These are phyloP conservation scores for Drosophila nigromelanica DNA, from an alignment of 1,140 invertebrate species.

Conservation along the genomic window DNA sequence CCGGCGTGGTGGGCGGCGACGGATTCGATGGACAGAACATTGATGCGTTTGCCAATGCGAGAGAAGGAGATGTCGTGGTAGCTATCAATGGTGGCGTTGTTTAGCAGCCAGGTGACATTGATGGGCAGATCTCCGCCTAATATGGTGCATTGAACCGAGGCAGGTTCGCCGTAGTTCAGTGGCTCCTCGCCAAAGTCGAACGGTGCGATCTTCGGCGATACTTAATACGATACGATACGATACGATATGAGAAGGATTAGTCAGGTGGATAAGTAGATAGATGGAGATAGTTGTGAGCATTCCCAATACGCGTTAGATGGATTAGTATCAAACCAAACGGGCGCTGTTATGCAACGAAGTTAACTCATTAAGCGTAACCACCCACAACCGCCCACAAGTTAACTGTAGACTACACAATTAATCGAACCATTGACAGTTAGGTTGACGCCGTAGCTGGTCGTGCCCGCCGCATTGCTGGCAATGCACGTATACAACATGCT, in stretches of 20 bases:
- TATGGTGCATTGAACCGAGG: slow-evolving; percentile 90
- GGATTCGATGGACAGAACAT: slow-evolving; percentile 84
- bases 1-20: slow-evolving; percentile 85
- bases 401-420: slow-evolving; percentile 83
- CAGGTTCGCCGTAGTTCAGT: slow-evolving; percentile 89
- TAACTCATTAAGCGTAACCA: slow-evolving; percentile 25
- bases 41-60: slow-evolving; percentile 85
- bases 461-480: slow-evolving; percentile 90
- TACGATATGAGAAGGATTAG: neutral
- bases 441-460: slow-evolving; percentile 87
- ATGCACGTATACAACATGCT: slow-evolving; percentile 90
- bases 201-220: slow-evolving; percentile 88
- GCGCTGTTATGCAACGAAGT: slow-evolving; percentile 16
- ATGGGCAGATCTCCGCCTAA: slow-evolving; percentile 88
- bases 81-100: slow-evolving; percentile 84
- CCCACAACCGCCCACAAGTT: slow-evolving; percentile 10
- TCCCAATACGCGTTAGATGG: slow-evolving; percentile 8
- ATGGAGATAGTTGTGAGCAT: neutral
- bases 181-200: slow-evolving; percentile 89
- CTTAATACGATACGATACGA: slow-evolving; percentile 69
- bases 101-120: slow-evolving; percentile 88
- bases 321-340: slow-evolving; percentile 35
- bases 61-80: slow-evolving; percentile 85
- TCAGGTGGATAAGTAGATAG: neutral
- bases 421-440: slow-evolving; percentile 80